These are phyloP conservation scores for Andricus quercusramuli DNA, from an alignment of 2,888 invertebrate genomes.

Conservation along the genomic window DNA sequence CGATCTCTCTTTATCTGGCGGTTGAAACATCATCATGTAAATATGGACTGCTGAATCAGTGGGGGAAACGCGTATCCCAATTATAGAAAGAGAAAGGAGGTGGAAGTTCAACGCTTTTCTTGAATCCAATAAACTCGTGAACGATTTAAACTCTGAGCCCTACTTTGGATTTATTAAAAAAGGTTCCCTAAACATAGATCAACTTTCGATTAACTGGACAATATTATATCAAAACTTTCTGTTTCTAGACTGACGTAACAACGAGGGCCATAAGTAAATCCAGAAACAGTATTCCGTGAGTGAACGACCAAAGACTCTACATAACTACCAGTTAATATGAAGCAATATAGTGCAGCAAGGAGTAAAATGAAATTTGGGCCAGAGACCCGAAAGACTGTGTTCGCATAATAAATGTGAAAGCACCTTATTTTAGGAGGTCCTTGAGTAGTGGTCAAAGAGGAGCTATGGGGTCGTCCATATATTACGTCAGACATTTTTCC, in stretches of 20 bases:
- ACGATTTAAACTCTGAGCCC: no score
- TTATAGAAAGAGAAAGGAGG: no score
- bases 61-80: no score
- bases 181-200: no score
- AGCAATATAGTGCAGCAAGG: constrained; percentile 7
- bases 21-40: no score
- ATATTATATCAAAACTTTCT: constrained; percentile 5
- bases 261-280: constrained; percentile 50
- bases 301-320: constrained; percentile 75
- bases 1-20: no score
- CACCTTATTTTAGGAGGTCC: neutral
- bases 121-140: no score
- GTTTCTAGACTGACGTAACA: constrained; percentile 60
- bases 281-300: constrained; percentile 73
- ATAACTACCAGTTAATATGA: constrained; percentile 58
- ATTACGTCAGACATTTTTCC: no score
- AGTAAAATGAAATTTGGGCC: constrained; percentile 41
- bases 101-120: no score
- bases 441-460: neutral
- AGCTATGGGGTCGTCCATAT: neutral
- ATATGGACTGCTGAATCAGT: no score
- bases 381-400: constrained; percentile 7
- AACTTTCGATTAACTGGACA: no score
- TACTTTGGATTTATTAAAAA: no score
- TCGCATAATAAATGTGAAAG: neutral